Evolutionary conservation across 2,888 invertebrate genomes (phyloP).

Genomic region (Synergus gifuensis): DNA sequence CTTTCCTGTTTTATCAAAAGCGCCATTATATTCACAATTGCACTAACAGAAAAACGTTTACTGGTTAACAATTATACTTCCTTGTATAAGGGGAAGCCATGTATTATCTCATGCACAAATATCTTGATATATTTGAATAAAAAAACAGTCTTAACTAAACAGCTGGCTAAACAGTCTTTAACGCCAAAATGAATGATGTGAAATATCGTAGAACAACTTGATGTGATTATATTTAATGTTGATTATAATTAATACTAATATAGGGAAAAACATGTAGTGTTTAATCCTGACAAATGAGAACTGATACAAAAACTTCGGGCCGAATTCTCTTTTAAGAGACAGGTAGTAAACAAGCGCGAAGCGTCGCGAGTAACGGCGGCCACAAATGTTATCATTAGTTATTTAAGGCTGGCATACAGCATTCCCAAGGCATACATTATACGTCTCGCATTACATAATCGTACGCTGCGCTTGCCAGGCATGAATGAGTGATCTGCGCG

Average conservation of each 20-base stretch:
- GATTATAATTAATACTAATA: background rate
- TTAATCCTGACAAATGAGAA: background rate
- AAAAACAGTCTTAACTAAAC: background rate
- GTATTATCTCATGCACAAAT: no score
- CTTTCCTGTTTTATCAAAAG: background rate
- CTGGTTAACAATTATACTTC: background rate
- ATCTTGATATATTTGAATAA: no score
- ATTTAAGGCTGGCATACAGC: constrained; percentile 56
- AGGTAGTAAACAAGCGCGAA: constrained; percentile 11
- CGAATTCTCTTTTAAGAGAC: background rate
- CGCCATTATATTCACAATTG: background rate
- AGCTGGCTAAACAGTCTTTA: background rate
- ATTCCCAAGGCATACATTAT: constrained; percentile 54
- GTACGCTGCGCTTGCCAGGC: constrained; percentile 60
- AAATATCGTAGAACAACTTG: background rate
- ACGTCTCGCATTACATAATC: constrained; percentile 64
- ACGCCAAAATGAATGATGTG: background rate
- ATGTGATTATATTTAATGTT: background rate
- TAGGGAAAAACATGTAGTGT: background rate
- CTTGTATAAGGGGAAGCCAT: background rate
- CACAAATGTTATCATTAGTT: constrained; percentile 56
- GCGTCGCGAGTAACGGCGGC: background rate
- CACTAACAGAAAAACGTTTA: background rate
- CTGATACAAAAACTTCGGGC: background rate
- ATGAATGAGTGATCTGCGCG: constrained; percentile 66